Percentiles rank a stretch among this genome's conserved stretches.
These are phyloP conservation scores for Copidosoma floridanum DNA, from an alignment of 1,140 invertebrate species.

Conservation along the genomic window DNA sequence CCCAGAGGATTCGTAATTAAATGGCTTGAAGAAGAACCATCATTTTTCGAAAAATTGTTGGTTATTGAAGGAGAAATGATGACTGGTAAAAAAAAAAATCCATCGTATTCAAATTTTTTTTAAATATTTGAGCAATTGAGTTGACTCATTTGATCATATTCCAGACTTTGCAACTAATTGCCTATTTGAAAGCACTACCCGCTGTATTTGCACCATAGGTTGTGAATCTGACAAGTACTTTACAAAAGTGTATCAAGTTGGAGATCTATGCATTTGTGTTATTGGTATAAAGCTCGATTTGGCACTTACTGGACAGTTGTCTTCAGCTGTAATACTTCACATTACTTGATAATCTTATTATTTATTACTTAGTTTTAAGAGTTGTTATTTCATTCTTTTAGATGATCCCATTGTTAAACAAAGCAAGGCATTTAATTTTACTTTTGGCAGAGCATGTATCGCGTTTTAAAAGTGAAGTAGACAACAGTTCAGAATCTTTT, in stretches of 20 bases:
- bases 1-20: constrained; percentile 33
- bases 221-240: constrained; percentile 33
- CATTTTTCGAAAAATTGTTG: constrained; percentile 36
- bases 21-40: constrained; percentile 38
- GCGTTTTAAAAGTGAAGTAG: constrained; percentile 36
- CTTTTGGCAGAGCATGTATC: constrained; percentile 43
- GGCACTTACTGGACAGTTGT: constrained; percentile 38
- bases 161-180: constrained; percentile 28
- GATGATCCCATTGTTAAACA: constrained; percentile 41
- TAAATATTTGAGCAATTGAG: background rate
- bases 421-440: constrained; percentile 34
- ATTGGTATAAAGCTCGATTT: constrained; percentile 40
- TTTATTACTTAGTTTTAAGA: too few relatives aligned
- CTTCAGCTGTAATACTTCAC: constrained; percentile 41
- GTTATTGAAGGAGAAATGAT: constrained; percentile 42
- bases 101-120: background rate
- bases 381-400: too few relatives aligned
- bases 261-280: constrained; percentile 38
- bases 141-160: background rate
- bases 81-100: constrained; percentile 31
- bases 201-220: constrained; percentile 40
- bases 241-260: constrained; percentile 37
- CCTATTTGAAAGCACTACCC: constrained; percentile 30
- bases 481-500: constrained; percentile 37
- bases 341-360: too few relatives aligned